These are phyloP conservation scores for Beris morrisii DNA, from an alignment of 2,888 invertebrate genomes.

Conservation along the genomic window DNA sequence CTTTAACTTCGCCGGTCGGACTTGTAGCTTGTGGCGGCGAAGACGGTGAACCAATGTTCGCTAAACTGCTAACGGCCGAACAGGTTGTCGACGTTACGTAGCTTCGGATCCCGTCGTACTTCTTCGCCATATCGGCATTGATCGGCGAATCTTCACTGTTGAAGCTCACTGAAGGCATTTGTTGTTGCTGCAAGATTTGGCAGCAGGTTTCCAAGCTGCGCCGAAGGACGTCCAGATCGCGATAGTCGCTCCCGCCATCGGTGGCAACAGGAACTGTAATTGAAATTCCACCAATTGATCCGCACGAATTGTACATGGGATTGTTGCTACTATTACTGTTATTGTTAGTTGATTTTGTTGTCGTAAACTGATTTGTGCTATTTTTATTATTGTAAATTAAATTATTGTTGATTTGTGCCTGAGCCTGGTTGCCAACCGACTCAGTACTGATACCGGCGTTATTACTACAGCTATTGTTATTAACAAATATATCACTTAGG, in stretches of 20 bases:
- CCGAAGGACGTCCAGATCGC: constrained; percentile 46
- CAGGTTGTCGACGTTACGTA: constrained; percentile 60
- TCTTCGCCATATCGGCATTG: constrained; percentile 45
- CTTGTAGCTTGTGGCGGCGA: constrained; percentile 84
- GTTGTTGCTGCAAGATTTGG: constrained; percentile 49
- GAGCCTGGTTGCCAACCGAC: constrained; percentile 31
- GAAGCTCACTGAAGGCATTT: constrained; percentile 43
- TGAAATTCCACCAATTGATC: constrained; percentile 49
- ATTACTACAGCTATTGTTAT: constrained; percentile 47
- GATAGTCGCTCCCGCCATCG: constrained; percentile 45
- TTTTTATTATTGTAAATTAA: constrained; percentile 45
- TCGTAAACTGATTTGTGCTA: constrained; percentile 47
- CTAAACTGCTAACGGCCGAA: constrained; percentile 71
- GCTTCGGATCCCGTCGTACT: constrained; percentile 48
- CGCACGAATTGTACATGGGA: constrained; percentile 48
- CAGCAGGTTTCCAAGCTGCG: constrained; percentile 54
- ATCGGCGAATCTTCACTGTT: constrained; percentile 44
- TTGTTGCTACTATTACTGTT: constrained; percentile 39
- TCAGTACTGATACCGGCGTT: constrained; percentile 32
- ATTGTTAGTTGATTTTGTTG: constrained; percentile 34
- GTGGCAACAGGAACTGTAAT: constrained; percentile 47
- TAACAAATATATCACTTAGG: constrained; percentile 55
- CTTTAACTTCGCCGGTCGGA: constrained; percentile 73
- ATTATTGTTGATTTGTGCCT: constrained; percentile 45
- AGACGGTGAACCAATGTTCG: constrained; percentile 67